Percentiles rank a stretch among this genome's conserved stretches.
These are phyloP conservation scores for Leuctra nigra DNA, from an alignment of 2,888 invertebrate species.

Conservation along the genomic window DNA sequence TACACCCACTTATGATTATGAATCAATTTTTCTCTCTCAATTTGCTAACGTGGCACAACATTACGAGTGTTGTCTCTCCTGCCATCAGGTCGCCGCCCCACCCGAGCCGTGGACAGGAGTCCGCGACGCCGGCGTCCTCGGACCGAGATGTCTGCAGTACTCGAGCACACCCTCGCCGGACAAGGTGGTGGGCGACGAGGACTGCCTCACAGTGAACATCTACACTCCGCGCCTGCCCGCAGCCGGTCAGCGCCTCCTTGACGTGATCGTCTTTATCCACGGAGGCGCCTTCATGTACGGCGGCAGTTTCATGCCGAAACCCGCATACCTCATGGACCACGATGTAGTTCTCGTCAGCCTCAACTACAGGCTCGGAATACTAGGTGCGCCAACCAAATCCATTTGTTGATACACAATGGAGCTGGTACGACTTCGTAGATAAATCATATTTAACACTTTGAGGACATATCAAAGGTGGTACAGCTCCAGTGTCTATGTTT, in stretches of 20 bases:
- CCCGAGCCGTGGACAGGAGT: slow-evolving; percentile 6
- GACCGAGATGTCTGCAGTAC: not conserved
- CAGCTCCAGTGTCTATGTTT: too few species aligned
- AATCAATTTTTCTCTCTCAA: too few species aligned
- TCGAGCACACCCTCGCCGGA: not conserved
- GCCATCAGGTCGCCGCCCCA: too few species aligned
- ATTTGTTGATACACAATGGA: too few species aligned
- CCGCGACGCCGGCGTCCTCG: not conserved
- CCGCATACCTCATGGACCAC: slow-evolving; percentile 37
- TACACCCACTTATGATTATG: too few species aligned
- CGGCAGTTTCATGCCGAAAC: slow-evolving; percentile 32
- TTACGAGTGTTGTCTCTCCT: too few species aligned
- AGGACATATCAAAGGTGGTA: too few species aligned
- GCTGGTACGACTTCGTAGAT: too few species aligned
- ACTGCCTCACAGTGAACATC: slow-evolving; percentile 5
- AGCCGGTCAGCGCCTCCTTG: slow-evolving; percentile 31
- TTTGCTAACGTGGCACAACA: too few species aligned
- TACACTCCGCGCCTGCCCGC: not conserved
- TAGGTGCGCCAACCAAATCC: too few species aligned
- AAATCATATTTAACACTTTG: too few species aligned
- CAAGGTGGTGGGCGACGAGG: not conserved
- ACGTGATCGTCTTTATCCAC: slow-evolving; percentile 59
- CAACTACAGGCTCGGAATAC: slow-evolving; percentile 3
- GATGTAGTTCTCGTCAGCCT: not conserved
- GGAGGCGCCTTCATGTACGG: slow-evolving; percentile 68